Conservation (phyloP, 23 tunicate species). For the Halocynthia aurantium region DNA sequence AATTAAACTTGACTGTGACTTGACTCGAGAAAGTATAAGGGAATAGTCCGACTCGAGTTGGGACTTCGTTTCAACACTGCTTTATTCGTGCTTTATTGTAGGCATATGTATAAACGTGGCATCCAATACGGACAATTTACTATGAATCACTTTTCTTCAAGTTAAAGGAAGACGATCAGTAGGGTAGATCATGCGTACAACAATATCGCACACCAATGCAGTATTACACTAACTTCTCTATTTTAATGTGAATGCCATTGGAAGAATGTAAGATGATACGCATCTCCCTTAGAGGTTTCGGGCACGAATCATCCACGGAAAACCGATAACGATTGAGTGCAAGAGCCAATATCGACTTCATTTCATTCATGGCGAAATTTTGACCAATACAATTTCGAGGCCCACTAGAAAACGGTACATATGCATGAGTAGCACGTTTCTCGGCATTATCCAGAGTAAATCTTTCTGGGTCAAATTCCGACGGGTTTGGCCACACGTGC, state of each 20-base stretch:
- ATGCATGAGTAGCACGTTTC: slow-evolving; percentile 12
- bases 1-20: too few relatives aligned
- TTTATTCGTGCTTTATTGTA: too few relatives aligned
- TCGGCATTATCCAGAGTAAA: slow-evolving; percentile 6
- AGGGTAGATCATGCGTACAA: too few relatives aligned
- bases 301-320: slow-evolving; percentile 1
- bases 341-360: slow-evolving; percentile 13
- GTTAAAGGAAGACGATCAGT: too few relatives aligned
- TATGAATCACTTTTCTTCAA: too few relatives aligned
- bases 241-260: slow-evolving; percentile 17
- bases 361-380: slow-evolving; percentile 27
- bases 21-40: too few relatives aligned
- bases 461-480: slow-evolving; percentile 14
- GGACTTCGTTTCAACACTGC: too few relatives aligned
- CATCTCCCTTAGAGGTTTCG: slow-evolving; percentile 1
- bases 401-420: slow-evolving; percentile 20
- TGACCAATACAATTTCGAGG: slow-evolving; percentile 27
- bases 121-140: too few relatives aligned
- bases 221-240: too few relatives aligned
- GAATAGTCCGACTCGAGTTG: too few relatives aligned
- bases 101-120: too few relatives aligned
- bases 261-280: slow-evolving; percentile 4
- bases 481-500: slow-evolving; percentile 14
- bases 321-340: slow-evolving; percentile 3
- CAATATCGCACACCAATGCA: too few relatives aligned